Evolutionary conservation across 2,888 invertebrate species (phyloP).

Genomic region (Eupithecia inturbata): DNA sequence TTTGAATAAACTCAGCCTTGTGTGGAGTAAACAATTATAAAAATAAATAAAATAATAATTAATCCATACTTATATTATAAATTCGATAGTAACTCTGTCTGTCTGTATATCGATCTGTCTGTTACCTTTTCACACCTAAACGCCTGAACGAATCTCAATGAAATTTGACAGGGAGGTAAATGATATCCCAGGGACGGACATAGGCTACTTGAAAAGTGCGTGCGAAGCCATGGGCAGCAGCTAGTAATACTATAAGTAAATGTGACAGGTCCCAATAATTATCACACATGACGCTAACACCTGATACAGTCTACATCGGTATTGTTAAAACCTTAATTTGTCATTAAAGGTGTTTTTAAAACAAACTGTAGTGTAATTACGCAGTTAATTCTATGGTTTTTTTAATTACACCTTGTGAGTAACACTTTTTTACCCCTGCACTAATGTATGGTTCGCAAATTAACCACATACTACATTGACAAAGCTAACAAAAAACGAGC

Average conservation of each 20-base stretch:
- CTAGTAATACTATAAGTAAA: neutral
- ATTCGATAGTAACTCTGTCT: too few relatives aligned
- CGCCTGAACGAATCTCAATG: too few relatives aligned
- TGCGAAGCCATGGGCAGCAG: too few relatives aligned
- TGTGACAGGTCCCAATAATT: conserved; percentile 11
- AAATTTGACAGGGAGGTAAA: too few relatives aligned
- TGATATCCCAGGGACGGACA: too few relatives aligned
- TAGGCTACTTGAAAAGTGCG: too few relatives aligned
- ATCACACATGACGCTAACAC: conserved; percentile 23
- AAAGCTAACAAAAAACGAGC: neutral
- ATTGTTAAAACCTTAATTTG: conserved; percentile 37
- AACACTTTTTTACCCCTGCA: conserved; percentile 36
- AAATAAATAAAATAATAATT: neutral
- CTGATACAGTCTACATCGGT: conserved; percentile 24
- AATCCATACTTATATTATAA: too few relatives aligned
- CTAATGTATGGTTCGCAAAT: conserved; percentile 4
- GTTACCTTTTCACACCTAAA: too few relatives aligned
- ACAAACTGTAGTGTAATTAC: conserved; percentile 40
- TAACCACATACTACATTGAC: neutral
- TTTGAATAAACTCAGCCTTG: neutral
- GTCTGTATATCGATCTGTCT: too few relatives aligned
- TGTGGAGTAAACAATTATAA: conserved; percentile 2
- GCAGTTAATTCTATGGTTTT: conserved; percentile 38
- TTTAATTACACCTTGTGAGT: conserved; percentile 39
- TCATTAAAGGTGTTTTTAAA: conserved; percentile 40